Conservation (phyloP, 2,797 vertebrate species). For the Sebastes reedi region DNA sequence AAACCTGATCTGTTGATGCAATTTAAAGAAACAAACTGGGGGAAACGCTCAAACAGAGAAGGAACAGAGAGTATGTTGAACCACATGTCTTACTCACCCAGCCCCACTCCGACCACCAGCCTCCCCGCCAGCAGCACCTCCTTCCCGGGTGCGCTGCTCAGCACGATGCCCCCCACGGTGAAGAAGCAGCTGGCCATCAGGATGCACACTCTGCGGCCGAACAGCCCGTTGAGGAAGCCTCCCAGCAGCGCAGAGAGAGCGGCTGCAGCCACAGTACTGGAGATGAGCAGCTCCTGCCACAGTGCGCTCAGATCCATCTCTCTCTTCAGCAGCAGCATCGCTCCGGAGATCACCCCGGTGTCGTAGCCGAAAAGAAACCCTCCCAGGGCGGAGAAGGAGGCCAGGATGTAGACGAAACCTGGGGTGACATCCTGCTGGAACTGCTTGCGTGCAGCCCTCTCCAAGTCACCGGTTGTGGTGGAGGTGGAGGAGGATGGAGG, state of each 20-base stretch:
- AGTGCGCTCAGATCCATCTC: slow-evolving; percentile 90
- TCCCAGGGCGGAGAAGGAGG: slow-evolving; percentile 93
- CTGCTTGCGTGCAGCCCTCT: slow-evolving; percentile 94
- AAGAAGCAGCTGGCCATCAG: slow-evolving; percentile 92
- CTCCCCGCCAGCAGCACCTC: slow-evolving; percentile 91
- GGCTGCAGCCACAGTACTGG: slow-evolving; percentile 92
- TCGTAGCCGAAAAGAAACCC: slow-evolving; percentile 98
- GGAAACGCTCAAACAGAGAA: no score
- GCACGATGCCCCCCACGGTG: slow-evolving; percentile 87
- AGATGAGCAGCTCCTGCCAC: slow-evolving; percentile 97
- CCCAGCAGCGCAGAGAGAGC: slow-evolving; percentile 91
- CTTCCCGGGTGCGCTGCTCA: slow-evolving; percentile 88
- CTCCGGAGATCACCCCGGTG: slow-evolving; percentile 96
- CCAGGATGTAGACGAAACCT: slow-evolving; percentile 90
- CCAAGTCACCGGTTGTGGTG: slow-evolving; percentile 84
- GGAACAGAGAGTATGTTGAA: no score
- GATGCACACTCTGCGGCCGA: slow-evolving; percentile 92
- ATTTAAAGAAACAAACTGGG: not conserved
- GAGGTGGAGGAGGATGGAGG: slow-evolving; percentile 30
- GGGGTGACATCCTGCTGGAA: slow-evolving; percentile 95
- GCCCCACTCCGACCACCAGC: slow-evolving; percentile 92
- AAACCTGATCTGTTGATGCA: not conserved
- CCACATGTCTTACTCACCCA: slow-evolving; percentile 85
- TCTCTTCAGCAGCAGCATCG: slow-evolving; percentile 92
- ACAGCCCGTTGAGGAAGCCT: slow-evolving; percentile 89